Percentiles rank a stretch among this genome's conserved stretches.
phyloP scores from a whole-genome alignment of 2,888 invertebrate species.

The Candidula unifasciata region DNA sequence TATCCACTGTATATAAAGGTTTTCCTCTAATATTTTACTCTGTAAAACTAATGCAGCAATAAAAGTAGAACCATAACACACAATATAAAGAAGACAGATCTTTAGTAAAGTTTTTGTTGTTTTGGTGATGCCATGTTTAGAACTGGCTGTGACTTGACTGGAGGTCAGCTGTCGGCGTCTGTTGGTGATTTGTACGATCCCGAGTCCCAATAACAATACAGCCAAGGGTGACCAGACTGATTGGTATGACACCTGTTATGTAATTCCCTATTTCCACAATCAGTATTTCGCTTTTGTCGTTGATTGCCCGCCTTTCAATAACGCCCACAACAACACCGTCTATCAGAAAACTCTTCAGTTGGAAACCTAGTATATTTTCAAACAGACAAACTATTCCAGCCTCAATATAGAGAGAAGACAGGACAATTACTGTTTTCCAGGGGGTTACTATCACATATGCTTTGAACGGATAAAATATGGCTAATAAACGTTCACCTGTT shows the following conservation, averaged over 20 bases:
- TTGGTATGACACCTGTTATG: not conserved
- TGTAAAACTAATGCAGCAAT: not conserved
- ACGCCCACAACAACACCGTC: not conserved
- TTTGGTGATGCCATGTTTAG: not conserved
- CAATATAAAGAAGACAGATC: not conserved
- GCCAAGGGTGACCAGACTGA: not conserved
- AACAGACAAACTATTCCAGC: not conserved
- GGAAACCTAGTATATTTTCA: not conserved
- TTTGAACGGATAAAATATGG: not conserved
- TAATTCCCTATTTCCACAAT: not conserved
- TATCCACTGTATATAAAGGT: not conserved
- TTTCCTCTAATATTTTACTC: not conserved
- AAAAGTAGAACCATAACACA: not conserved
- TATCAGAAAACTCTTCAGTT: not conserved
- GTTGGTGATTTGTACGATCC: not conserved
- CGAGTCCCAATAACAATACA: not conserved
- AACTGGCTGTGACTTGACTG: not conserved
- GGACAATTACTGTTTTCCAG: not conserved
- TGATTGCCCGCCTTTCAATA: not conserved
- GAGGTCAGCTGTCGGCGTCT: not conserved
- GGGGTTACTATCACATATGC: not conserved
- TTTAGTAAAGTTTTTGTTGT: constrained; percentile 14
- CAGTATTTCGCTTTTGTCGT: not conserved
- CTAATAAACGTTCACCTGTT: not conserved
- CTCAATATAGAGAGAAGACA: not conserved